A percentile compares a stretch with the other conserved stretches of the same genome.
Evolutionary conservation across 1,140 invertebrate species (phyloP).

Genomic region (Drosophila sulfurigaster): DNA sequence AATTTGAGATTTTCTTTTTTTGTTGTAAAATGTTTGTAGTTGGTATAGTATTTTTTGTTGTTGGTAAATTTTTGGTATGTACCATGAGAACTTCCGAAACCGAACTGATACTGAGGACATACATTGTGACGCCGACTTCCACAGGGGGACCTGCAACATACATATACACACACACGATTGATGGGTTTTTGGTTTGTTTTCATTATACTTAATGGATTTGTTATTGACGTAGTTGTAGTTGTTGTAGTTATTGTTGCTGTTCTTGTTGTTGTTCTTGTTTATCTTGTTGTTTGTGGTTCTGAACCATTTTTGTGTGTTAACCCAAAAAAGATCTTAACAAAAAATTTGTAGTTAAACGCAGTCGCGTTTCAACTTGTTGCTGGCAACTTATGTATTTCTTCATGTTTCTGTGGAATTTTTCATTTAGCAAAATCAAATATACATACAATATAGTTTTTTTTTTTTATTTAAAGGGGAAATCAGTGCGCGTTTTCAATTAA

Average conservation of each 20-base stretch:
- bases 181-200: conserved; percentile 54
- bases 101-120: conserved; percentile 98
- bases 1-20: conserved; percentile 38
- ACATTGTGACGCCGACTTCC: conserved; percentile 98
- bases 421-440: conserved; percentile 73
- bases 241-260: conserved; percentile 35
- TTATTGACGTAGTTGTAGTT: conserved; percentile 48
- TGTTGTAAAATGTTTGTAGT: conserved; percentile 47
- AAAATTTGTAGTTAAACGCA: conserved; percentile 6
- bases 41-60: conserved; percentile 43
- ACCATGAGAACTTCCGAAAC: conserved; percentile 99
- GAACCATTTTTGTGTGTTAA: conserved; percentile 24
- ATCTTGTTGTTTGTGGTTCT: conserved; percentile 24
- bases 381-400: conserved; percentile 7
- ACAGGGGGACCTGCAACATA: conserved; percentile 96
- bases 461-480: conserved; percentile 36
- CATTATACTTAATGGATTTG: conserved; percentile 33
- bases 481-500: conserved; percentile 53
- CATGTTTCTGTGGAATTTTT: conserved; percentile 62
- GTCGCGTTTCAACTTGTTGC: conserved; percentile 28
- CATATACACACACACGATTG: conserved; percentile 84
- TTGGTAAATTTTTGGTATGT: conserved; percentile 84
- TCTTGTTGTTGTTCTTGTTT: conserved; percentile 30
- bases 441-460: conserved; percentile 42
- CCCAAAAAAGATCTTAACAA: conserved; percentile 57